Conservation (phyloP, 2,797 vertebrate species). For the Siniperca obscura region DNA sequence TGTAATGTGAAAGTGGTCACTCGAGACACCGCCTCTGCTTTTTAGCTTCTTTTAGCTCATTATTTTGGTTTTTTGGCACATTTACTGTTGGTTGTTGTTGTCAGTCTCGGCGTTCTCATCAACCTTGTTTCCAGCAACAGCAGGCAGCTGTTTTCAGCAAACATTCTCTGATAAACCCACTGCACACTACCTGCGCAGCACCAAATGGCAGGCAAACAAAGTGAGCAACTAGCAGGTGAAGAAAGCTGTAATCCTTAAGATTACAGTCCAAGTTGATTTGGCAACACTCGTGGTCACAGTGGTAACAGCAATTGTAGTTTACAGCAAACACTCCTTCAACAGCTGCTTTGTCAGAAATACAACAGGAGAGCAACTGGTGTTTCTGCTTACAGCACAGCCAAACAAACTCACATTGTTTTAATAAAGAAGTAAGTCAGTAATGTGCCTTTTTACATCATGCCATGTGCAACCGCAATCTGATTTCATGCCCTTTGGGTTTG, state of each 20-base stretch:
- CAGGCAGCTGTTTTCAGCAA: conserved; percentile 15
- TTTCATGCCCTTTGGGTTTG: neutral
- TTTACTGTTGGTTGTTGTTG: neutral
- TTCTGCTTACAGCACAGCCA: neutral
- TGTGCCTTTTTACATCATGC: too few relatives aligned
- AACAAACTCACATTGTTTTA: neutral
- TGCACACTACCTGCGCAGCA: neutral
- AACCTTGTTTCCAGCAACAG: conserved; percentile 9
- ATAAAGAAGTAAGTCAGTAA: neutral
- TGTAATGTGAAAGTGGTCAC: neutral
- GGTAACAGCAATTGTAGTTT: neutral
- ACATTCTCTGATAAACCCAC: neutral
- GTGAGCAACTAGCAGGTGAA: neutral
- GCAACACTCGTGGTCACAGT: neutral
- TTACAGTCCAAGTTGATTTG: neutral
- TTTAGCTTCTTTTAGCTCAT: neutral
- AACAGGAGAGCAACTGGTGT: neutral
- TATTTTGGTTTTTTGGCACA: neutral
- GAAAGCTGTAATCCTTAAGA: neutral
- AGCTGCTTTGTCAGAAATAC: neutral
- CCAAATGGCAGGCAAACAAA: neutral
- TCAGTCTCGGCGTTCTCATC: neutral
- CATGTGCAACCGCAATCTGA: neutral
- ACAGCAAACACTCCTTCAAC: neutral
- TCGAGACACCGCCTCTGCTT: neutral